Base-by-base conservation (phyloP, 2,797 vertebrate genomes). In the Betta splendens region DNA sequence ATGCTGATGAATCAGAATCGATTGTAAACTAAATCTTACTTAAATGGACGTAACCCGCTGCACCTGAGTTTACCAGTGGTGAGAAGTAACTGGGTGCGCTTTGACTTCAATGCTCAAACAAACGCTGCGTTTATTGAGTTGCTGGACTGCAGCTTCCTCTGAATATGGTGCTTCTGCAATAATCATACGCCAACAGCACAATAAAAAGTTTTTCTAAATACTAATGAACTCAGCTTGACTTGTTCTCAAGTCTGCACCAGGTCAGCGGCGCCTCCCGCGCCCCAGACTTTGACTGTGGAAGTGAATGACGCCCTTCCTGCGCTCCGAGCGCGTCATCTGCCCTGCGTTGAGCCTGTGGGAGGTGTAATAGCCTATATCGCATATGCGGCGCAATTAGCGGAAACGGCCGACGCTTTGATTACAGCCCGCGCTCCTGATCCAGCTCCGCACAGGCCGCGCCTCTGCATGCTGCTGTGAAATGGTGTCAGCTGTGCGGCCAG, bases 391-490 rank as follows among this genome's bases (percentile, higher is more conserved):
- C 72, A 74, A 82, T 70, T 70, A 63, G 39, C 31, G 7, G 55
- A n/a, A 13, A 52, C 61, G 42, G 33, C 45, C 46, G 32, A 43
- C 25, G 46, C 31, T 58, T 1, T 72, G 37, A 71, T 85, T 72
- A 50, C 4, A 15, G 39, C 48, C 69, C 35, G 13, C 39, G 57
- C 73, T 66, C 25, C 72, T 59, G 71, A 75, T 82, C 78, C 73
- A 66, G 79, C 69, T 79, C 69, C 50, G 69, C 15, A 47, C 44
- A 67, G 17, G 45, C 50, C 55, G 49, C 15, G 60, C 73, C 55
- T 64, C 52, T 82, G 87, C 84, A 87, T 85, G 81, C 63, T 45
- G 72, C 75, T 67, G 50, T 63, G 68, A 53, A 50, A 63, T 21
- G 47, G 49, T 74, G 72, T 76, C 75, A 74, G 73, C 58, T 46